A percentile compares a stretch with the other conserved stretches of the same genome.
Evolutionary conservation across 2,113 vertebrate genomes (phyloP).

Genomic region (Poeciliopsis occidentalis): DNA sequence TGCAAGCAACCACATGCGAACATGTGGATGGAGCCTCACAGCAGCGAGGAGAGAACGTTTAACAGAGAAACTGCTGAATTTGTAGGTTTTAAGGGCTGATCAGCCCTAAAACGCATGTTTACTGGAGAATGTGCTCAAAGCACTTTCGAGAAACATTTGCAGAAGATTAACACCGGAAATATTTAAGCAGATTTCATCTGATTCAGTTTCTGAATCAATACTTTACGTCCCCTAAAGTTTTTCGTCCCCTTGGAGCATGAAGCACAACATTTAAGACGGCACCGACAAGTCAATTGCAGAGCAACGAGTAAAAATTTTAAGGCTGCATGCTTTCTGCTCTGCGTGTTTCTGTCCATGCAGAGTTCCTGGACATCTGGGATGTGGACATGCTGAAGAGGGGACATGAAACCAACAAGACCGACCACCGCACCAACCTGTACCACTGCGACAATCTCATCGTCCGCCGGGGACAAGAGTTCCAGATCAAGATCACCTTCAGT

Average conservation of each 20-base stretch:
- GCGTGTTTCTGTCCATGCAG: constrained; percentile 60
- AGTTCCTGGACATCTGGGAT: constrained; percentile 81
- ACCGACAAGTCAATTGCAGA: neutral
- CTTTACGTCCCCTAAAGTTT: neutral
- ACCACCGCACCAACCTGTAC: constrained; percentile 86
- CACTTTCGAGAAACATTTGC: neutral
- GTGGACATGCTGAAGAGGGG: constrained; percentile 82
- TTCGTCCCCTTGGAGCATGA: neutral
- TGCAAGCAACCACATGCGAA: neutral
- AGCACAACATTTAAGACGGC: neutral
- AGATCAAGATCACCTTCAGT: constrained; percentile 85
- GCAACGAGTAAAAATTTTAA: neutral
- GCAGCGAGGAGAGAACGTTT: neutral
- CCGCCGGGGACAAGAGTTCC: constrained; percentile 89
- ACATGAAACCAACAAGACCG: constrained; percentile 82
- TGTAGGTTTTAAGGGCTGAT: neutral
- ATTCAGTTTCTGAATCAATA: neutral
- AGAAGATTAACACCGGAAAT: neutral
- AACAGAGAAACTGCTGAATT: neutral
- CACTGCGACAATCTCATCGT: constrained; percentile 83
- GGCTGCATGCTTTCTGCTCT: neutral
- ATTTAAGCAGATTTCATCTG: neutral
- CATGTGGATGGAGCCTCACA: neutral
- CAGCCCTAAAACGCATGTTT: too few species aligned
- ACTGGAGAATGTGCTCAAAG: neutral